These are phyloP conservation scores for Monochamus alternatus DNA, from an alignment of 2,888 invertebrate species.

Conservation along the genomic window DNA sequence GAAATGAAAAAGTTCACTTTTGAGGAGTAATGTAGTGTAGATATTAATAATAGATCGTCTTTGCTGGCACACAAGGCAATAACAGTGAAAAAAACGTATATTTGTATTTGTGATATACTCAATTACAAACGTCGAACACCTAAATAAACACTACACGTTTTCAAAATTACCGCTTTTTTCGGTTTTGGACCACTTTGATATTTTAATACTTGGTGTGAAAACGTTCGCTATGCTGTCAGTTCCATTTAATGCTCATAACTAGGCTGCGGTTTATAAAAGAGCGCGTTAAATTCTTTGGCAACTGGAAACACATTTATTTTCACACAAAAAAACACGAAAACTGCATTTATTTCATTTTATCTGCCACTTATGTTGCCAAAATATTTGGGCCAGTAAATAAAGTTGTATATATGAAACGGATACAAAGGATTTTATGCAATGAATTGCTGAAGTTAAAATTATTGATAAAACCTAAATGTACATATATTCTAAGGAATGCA, in stretches of 20 bases:
- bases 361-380: background rate
- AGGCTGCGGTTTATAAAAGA: constrained; percentile 2
- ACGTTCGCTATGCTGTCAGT: background rate
- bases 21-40: too few relatives aligned
- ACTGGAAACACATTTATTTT: constrained; percentile 21
- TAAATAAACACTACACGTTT: background rate
- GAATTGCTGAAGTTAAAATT: too few relatives aligned
- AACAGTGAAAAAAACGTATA: too few relatives aligned
- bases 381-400: constrained; percentile 6
- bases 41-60: too few relatives aligned
- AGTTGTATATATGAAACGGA: background rate
- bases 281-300: constrained; percentile 27
- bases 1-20: background rate
- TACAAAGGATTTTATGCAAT: too few relatives aligned
- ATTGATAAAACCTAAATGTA: too few relatives aligned
- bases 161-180: background rate
- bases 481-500: too few relatives aligned
- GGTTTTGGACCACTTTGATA: background rate
- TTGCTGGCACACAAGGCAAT: too few relatives aligned
- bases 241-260: background rate
- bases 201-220: background rate
- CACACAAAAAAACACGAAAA: constrained; percentile 15
- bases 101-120: too few relatives aligned
- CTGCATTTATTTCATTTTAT: constrained; percentile 25
- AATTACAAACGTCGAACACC: too few relatives aligned